A percentile compares a stretch with the other conserved stretches of the same genome.
Conservation (phyloP, 2,888 invertebrate genomes). For the Platycheirus albimanus region DNA sequence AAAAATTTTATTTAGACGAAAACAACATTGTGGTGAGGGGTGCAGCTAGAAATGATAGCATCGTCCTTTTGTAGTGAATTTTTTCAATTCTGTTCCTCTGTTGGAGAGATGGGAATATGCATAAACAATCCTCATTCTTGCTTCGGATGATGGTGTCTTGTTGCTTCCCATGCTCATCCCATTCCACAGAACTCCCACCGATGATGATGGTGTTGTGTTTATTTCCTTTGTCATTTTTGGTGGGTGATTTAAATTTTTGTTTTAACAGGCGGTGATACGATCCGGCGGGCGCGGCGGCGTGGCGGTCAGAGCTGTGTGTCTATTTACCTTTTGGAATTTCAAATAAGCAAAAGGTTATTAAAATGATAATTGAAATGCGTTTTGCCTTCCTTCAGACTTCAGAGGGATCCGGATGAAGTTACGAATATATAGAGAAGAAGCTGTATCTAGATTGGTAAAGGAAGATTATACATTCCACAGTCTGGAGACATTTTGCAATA, state of each 20-base stretch:
- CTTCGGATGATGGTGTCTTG: slow-evolving; percentile 28
- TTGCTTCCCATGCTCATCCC: no score
- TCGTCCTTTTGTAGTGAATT: neutral
- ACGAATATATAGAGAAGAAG: neutral
- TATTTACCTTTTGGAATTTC: slow-evolving; percentile 69
- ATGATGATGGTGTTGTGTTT: slow-evolving; percentile 47
- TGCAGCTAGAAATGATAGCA: no score
- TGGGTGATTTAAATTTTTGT: slow-evolving; percentile 50
- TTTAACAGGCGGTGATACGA: slow-evolving; percentile 51
- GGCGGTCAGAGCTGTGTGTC: slow-evolving; percentile 4
- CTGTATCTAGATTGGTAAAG: neutral
- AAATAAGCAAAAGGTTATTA: slow-evolving; percentile 72
- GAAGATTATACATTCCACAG: slow-evolving; percentile 24
- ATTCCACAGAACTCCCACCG: no score
- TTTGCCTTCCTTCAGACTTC: neutral
- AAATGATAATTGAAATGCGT: slow-evolving; percentile 68
- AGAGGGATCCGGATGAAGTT: no score
- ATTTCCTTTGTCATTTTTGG: slow-evolving; percentile 54
- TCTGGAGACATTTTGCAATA: slow-evolving; percentile 24
- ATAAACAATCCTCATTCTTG: slow-evolving; percentile 44
- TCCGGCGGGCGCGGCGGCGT: neutral
- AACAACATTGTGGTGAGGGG: slow-evolving; percentile 6
- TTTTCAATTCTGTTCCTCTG: neutral
- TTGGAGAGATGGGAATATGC: neutral
- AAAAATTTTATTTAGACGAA: slow-evolving; percentile 58